A percentile compares a stretch with the other conserved stretches of the same genome.
Evolutionary conservation across 1,140 invertebrate species (phyloP).

Genomic region (Chionoecetes opilio): DNA sequence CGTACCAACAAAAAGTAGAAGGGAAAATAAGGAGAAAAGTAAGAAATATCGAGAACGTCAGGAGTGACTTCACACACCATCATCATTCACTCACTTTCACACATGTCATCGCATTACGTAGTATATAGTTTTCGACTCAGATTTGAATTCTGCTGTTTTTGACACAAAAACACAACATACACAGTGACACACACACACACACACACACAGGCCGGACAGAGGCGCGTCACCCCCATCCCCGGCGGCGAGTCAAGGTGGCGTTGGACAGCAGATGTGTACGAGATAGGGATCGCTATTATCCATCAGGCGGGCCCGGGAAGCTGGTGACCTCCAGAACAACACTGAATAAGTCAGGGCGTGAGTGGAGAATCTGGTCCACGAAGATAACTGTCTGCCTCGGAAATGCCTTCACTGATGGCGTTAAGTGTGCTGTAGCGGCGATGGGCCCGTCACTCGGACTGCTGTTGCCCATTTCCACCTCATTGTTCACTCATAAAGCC

Average conservation of each 20-base stretch:
- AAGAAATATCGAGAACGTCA: no score
- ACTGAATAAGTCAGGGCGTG: constrained; percentile 53
- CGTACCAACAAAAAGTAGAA: no score
- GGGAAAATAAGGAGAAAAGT: no score
- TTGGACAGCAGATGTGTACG: neutral
- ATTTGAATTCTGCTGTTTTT: no score
- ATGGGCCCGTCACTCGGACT: neutral
- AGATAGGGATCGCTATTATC: constrained; percentile 12
- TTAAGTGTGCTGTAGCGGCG: constrained; percentile 18
- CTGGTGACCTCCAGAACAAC: constrained; percentile 31
- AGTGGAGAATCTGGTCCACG: constrained; percentile 51
- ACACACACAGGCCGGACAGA: neutral
- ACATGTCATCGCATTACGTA: no score
- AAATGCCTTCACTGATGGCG: neutral
- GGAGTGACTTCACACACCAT: no score
- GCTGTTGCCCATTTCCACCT: constrained; percentile 31
- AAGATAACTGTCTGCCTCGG: constrained; percentile 1
- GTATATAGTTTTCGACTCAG: no score
- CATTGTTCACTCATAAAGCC: constrained; percentile 28
- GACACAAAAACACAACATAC: neutral
- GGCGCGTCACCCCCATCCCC: no score
- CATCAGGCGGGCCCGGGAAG: neutral
- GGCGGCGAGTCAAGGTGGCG: no score
- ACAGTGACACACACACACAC: constrained; percentile 39
- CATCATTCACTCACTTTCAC: no score